These are phyloP conservation scores for Colinus virginianus DNA, from an alignment of 2,113 vertebrate genomes.

Conservation along the genomic window DNA sequence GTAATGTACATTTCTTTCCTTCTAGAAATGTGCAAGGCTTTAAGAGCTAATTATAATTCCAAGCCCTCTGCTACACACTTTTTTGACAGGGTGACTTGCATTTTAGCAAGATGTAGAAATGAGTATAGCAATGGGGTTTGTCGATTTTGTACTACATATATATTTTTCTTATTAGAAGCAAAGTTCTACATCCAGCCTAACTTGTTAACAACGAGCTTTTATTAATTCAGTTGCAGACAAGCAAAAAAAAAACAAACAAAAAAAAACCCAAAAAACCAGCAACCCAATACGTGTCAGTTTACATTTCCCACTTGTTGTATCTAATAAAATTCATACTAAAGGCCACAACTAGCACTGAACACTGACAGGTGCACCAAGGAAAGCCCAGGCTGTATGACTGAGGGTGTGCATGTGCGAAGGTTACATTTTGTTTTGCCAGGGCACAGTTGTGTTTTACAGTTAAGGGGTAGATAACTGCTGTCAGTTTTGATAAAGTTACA, in stretches of 20 bases:
- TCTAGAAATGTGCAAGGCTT: not conserved
- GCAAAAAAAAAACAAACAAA: slow-evolving; percentile 16
- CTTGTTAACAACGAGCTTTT: not conserved
- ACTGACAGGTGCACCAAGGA: not conserved
- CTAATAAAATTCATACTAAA: not conserved
- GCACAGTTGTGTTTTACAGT: not conserved
- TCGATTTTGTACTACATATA: not conserved
- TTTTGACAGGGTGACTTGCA: not conserved
- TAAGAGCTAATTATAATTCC: slow-evolving; percentile 29
- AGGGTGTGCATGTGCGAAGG: not conserved
- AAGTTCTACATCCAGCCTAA: not conserved
- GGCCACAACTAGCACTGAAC: not conserved
- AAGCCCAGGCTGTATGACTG: not conserved
- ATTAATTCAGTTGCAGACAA: not conserved
- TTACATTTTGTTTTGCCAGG: not conserved
- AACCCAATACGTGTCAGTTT: not conserved
- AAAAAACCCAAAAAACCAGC: not conserved
- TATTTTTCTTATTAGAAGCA: not conserved
- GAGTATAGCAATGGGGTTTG: not conserved
- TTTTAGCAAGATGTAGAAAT: not conserved
- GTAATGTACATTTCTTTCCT: not conserved
- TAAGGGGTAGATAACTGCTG: not conserved
- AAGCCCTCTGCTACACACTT: not conserved
- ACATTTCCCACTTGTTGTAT: not conserved
- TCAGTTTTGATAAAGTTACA: not conserved